Conservation (phyloP, 2,888 invertebrate genomes). For the Leptinotarsa tumamoca region DNA sequence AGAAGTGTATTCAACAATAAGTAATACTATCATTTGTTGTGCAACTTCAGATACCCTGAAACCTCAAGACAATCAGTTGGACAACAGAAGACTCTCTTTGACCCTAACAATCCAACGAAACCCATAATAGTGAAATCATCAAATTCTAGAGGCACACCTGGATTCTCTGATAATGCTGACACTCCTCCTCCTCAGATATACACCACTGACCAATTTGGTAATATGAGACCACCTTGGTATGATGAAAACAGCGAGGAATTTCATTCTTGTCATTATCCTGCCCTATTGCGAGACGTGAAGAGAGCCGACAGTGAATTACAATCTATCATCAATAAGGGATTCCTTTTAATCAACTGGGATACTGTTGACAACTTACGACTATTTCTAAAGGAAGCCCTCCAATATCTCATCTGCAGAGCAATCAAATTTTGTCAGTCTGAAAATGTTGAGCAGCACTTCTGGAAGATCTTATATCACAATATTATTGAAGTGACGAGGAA, state of each 20-base stretch:
- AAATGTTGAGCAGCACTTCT: slow-evolving; percentile 90
- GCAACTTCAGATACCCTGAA: slow-evolving; percentile 41
- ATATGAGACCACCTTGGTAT: slow-evolving; percentile 70
- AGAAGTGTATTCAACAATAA: background rate
- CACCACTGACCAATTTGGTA: slow-evolving; percentile 69
- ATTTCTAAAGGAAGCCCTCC: slow-evolving; percentile 77
- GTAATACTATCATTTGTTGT: background rate
- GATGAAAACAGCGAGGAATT: slow-evolving; percentile 72
- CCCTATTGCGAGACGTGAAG: slow-evolving; percentile 75
- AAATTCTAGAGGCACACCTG: slow-evolving; percentile 64
- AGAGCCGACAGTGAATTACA: slow-evolving; percentile 77
- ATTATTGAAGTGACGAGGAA: slow-evolving; percentile 86
- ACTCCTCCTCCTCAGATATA: slow-evolving; percentile 57
- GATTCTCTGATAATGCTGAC: slow-evolving; percentile 60
- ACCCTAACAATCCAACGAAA: slow-evolving; percentile 76
- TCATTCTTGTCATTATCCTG: slow-evolving; percentile 73
- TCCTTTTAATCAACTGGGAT: slow-evolving; percentile 76
- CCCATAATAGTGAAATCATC: slow-evolving; percentile 77
- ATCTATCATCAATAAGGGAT: slow-evolving; percentile 72
- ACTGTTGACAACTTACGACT: slow-evolving; percentile 72
- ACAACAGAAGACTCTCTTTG: slow-evolving; percentile 70
- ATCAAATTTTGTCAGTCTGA: slow-evolving; percentile 88
- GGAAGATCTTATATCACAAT: slow-evolving; percentile 91
- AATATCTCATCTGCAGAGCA: slow-evolving; percentile 79
- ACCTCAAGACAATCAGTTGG: slow-evolving; percentile 43